Evolutionary conservation across 2,113 vertebrate genomes (phyloP).

Genomic region (Theristicus caerulescens): DNA sequence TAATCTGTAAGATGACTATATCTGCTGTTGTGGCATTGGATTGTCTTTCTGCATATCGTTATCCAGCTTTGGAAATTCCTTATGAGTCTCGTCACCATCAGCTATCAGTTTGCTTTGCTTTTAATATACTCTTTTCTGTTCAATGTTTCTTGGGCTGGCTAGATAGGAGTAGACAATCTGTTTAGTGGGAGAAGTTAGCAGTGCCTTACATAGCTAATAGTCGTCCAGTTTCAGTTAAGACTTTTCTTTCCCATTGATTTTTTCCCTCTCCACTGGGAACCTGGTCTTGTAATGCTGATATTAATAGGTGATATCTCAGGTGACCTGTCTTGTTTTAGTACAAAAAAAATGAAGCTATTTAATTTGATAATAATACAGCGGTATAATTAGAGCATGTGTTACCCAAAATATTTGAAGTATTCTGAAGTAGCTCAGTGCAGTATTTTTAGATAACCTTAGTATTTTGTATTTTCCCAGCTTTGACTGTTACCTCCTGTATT

Average conservation of each 20-base stretch:
- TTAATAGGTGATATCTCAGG: conserved; percentile 22
- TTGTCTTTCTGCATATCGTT: neutral
- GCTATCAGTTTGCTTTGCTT: neutral
- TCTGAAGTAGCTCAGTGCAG: conserved; percentile 35
- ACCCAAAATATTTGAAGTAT: conserved; percentile 23
- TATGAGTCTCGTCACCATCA: neutral
- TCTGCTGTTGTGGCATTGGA: neutral
- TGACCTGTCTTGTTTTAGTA: conserved; percentile 37
- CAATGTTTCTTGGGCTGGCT: neutral
- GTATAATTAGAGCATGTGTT: conserved; percentile 51
- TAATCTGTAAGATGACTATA: neutral
- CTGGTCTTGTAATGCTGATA: neutral
- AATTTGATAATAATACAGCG: neutral
- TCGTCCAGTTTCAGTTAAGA: neutral
- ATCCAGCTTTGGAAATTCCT: neutral
- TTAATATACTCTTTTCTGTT: neutral
- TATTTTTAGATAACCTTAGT: conserved; percentile 56
- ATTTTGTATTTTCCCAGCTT: conserved; percentile 25
- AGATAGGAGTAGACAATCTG: neutral
- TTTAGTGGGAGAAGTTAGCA: neutral
- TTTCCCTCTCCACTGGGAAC: neutral
- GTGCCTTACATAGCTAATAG: neutral
- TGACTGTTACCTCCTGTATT: neutral
- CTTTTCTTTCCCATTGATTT: conserved; percentile 1
- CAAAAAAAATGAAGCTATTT: neutral